These are phyloP conservation scores for Nasonia longicornis DNA, from an alignment of 1,140 invertebrate species.

Conservation along the genomic window DNA sequence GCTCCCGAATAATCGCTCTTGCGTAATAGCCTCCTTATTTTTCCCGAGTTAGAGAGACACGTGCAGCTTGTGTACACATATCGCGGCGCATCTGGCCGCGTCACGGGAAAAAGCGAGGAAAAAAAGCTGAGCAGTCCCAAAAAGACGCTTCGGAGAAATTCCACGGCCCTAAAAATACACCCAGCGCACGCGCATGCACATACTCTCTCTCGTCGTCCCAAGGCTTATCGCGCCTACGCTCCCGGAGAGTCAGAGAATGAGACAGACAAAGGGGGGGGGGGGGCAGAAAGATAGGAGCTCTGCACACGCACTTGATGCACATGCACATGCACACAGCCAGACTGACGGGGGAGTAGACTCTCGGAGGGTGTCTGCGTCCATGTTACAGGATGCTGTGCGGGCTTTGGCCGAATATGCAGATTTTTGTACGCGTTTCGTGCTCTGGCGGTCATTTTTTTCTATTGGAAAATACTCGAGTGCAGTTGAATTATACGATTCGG, in stretches of 20 bases:
- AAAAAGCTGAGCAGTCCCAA: slow-evolving; percentile 7
- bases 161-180: slow-evolving; percentile 53
- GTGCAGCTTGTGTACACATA: not conserved
- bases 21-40: slow-evolving; percentile 13
- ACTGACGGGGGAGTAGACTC: not conserved
- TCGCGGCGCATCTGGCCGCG: slow-evolving; percentile 14
- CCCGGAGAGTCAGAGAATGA: slow-evolving; percentile 39
- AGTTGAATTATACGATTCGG: too few relatives aligned
- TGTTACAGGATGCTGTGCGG: not conserved
- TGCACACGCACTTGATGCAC: slow-evolving; percentile 56
- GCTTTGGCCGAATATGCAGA: too few relatives aligned
- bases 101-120: slow-evolving; percentile 20
- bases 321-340: slow-evolving; percentile 47
- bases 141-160: slow-evolving; percentile 46
- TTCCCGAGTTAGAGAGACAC: not conserved
- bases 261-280: not conserved
- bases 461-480: too few relatives aligned
- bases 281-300: not conserved
- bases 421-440: too few relatives aligned
- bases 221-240: slow-evolving; percentile 50
- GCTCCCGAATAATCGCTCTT: slow-evolving; percentile 24
- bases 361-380: not conserved
- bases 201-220: slow-evolving; percentile 46
- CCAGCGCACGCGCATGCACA: not conserved
- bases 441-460: too few relatives aligned